Evolutionary conservation across 2,888 invertebrate species (phyloP).

Genomic region (Notocelia uddmanniana): DNA sequence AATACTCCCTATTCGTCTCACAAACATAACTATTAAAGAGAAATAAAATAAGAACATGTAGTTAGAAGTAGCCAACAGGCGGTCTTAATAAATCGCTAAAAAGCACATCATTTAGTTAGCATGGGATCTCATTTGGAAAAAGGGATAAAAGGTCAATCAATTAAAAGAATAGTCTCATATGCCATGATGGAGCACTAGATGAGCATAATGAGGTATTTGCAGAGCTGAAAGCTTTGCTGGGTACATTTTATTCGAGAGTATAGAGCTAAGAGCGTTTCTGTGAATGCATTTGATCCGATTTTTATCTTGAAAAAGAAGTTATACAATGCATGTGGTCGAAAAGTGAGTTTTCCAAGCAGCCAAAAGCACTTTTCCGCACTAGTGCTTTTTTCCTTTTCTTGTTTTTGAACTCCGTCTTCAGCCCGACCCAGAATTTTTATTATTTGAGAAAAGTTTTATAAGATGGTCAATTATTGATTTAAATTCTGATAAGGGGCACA

Average conservation of each 20-base stretch:
- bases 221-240: constrained; percentile 23
- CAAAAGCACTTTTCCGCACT: too few relatives aligned
- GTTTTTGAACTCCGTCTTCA: too few relatives aligned
- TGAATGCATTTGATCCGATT: not conserved
- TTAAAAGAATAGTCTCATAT: not conserved
- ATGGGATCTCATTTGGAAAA: not conserved
- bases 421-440: too few relatives aligned
- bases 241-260: constrained; percentile 9
- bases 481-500: too few relatives aligned
- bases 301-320: not conserved
- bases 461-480: too few relatives aligned
- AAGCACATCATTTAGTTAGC: too few relatives aligned
- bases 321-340: too few relatives aligned
- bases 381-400: too few relatives aligned
- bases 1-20: not conserved
- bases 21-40: not conserved
- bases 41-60: not conserved
- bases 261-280: constrained; percentile 8
- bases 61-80: not conserved
- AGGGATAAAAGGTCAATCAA: not conserved
- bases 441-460: too few relatives aligned
- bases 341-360: too few relatives aligned
- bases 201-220: constrained; percentile 35
- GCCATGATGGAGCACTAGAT: constrained; percentile 10
- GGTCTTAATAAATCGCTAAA: too few relatives aligned